Percentiles rank a stretch among this genome's conserved stretches.
phyloP scores from a whole-genome alignment of 2,888 invertebrate species.

The Eristalis intricaria region DNA sequence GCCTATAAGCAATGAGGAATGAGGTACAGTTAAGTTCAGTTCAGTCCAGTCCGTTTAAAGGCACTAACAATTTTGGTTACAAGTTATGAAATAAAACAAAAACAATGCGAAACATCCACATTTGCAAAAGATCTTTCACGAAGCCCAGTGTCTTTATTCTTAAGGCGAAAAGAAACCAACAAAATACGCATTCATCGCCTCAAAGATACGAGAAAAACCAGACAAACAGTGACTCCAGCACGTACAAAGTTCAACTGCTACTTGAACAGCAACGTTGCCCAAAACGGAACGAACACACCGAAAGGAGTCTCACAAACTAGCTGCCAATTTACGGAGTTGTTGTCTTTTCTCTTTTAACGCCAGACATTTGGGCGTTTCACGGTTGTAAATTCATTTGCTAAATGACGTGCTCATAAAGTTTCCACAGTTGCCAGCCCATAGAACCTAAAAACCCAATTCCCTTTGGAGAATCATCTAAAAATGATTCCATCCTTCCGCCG shows the following conservation, averaged over 20 bases:
- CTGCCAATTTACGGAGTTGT: conserved; percentile 64
- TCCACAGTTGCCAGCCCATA: conserved; percentile 72
- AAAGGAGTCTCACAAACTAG: conserved; percentile 13
- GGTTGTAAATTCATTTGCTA: conserved; percentile 82
- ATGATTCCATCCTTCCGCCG: conserved; percentile 34
- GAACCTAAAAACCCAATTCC: conserved; percentile 57
- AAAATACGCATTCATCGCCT: not conserved
- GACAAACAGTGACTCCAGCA: not conserved
- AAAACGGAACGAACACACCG: not conserved
- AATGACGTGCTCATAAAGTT: conserved; percentile 82
- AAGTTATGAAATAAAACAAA: no score
- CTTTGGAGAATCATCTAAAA: conserved; percentile 45
- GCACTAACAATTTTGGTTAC: no score
- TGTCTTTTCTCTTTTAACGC: conserved; percentile 81
- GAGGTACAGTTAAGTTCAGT: no score
- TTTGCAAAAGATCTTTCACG: no score
- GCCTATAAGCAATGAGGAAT: no score
- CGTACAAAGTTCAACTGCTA: not conserved
- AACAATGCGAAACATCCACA: no score
- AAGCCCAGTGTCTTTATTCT: not conserved
- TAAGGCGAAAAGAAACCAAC: not conserved
- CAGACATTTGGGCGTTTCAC: conserved; percentile 82
- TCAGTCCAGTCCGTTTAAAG: no score
- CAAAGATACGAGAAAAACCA: not conserved
- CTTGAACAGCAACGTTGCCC: not conserved